Percentiles rank a stretch among this genome's conserved stretches.
phyloP scores from a whole-genome alignment of 23 tunicate species.

The Halocynthia roretzi region DNA sequence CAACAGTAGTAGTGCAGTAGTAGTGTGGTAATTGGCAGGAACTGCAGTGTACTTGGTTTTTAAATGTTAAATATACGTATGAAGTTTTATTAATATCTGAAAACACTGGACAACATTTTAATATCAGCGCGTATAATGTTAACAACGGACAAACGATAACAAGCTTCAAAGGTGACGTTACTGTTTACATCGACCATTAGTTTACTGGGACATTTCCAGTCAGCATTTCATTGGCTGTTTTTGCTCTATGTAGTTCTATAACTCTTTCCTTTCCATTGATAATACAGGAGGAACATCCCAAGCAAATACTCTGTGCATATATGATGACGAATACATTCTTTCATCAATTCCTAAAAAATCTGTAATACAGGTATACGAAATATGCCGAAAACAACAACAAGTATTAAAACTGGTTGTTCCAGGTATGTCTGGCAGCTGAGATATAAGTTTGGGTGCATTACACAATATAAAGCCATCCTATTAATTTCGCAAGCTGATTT shows the following conservation, averaged over 20 bases:
- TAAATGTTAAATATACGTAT: background rate
- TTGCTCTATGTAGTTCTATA: too few relatives aligned
- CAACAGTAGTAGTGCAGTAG: too few relatives aligned
- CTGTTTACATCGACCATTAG: too few relatives aligned
- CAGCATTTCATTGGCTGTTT: too few relatives aligned
- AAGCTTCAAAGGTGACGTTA: slow-evolving; percentile 20
- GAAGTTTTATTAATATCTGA: slow-evolving; percentile 46
- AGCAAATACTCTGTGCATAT: slow-evolving; percentile 28
- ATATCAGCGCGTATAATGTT: slow-evolving; percentile 26
- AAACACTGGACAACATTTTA: slow-evolving; percentile 32
- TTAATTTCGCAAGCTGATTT: too few relatives aligned
- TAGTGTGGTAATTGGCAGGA: too few relatives aligned
- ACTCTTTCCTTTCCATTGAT: too few relatives aligned
- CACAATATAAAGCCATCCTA: too few relatives aligned
- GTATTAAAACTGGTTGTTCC: slow-evolving; percentile 45
- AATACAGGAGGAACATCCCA: slow-evolving; percentile 24
- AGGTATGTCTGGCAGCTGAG: slow-evolving; percentile 6
- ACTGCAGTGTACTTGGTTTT: too few relatives aligned
- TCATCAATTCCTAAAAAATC: slow-evolving; percentile 64
- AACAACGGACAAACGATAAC: slow-evolving; percentile 36
- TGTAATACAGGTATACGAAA: slow-evolving; percentile 46
- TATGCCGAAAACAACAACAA: slow-evolving; percentile 45
- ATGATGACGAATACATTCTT: slow-evolving; percentile 34
- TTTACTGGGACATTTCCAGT: too few relatives aligned
- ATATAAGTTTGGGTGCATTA: too few relatives aligned